Base-by-base conservation (phyloP, 2,113 vertebrate species). In the Plotosus lineatus region DNA sequence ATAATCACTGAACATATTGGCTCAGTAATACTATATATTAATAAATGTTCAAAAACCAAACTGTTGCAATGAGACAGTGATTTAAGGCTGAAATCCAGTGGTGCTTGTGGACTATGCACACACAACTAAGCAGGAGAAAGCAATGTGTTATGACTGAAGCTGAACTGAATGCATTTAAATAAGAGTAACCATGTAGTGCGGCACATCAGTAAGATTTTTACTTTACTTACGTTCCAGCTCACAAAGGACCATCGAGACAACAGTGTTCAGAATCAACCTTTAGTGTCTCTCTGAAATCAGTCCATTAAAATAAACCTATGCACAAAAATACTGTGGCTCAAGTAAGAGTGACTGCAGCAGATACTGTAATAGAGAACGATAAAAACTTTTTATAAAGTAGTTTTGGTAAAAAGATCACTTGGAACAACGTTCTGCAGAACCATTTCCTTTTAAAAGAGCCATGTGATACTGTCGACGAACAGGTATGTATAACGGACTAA, bases 261-360 rank as follows among this genome's bases (percentile, higher is more conserved):
- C 33, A 21, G n/a, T 26, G 46, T 68, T 55, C 33, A 19, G 36
- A 23, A 21, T 31, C 8, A 69, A 36, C 23, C 66, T 14, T 79
- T 28, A 11, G 33, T 48, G 68, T 26, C 23, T 36, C 51, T n/a
- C 5, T 56, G 42, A 72, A 72, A 58, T 28, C 36, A 69, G 65
- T 17, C 26, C 6, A 46, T 58, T 21, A 33, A 71, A 58, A 56
- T 44, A 72, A 14, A 53, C 15, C 51, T 21, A 82, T 71, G 66
- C n/a, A 26, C 63, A 73, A 50, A 66, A 82, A 82, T 46, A 58
- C 72, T 82, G 51, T 26, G 56, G 38, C 28, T 69, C n/a, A 31
- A 77, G 28, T 21, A 77, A 36, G 6, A 71, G 7, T 17, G 61
- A 51, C 65, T 56, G 66, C 53, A 72, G 50, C 36, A 14, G 17